Conservation (phyloP, 2,797 vertebrate species). For the Borostomias antarcticus region DNA sequence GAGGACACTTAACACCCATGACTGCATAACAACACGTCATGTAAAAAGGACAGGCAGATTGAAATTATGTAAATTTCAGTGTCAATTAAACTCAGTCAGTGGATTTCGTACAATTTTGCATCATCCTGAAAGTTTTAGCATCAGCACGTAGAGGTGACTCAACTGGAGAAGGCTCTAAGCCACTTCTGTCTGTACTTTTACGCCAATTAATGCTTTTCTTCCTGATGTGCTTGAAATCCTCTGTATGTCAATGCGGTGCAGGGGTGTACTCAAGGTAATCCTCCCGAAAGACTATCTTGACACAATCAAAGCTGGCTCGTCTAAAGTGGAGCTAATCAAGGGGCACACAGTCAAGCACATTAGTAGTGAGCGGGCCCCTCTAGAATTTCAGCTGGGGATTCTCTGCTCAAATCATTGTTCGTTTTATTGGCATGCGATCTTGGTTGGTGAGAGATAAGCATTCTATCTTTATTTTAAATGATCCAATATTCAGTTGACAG, state of each 20-base stretch:
- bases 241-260: constrained; percentile 60
- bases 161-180: neutral
- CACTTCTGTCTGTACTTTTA: constrained; percentile 54
- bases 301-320: constrained; percentile 74
- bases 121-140: constrained; percentile 9
- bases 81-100: neutral
- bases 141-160: neutral
- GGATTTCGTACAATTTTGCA: neutral
- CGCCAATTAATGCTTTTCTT: constrained; percentile 69
- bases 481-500: neutral
- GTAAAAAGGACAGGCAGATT: neutral
- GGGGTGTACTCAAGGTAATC: constrained; percentile 67
- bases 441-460: constrained; percentile 14
- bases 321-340: constrained; percentile 77
- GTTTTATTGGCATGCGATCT: constrained; percentile 37
- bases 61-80: neutral
- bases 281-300: constrained; percentile 68
- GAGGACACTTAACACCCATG: too few relatives aligned
- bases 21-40: neutral
- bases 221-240: constrained; percentile 64
- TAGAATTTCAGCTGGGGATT: constrained; percentile 55
- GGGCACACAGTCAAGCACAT: constrained; percentile 71
- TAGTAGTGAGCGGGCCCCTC: constrained; percentile 60
- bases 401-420: constrained; percentile 38
- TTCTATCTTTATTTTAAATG: neutral